Evolutionary conservation across 2,113 vertebrate species (phyloP).

Genomic region (Empidonax alnorum): DNA sequence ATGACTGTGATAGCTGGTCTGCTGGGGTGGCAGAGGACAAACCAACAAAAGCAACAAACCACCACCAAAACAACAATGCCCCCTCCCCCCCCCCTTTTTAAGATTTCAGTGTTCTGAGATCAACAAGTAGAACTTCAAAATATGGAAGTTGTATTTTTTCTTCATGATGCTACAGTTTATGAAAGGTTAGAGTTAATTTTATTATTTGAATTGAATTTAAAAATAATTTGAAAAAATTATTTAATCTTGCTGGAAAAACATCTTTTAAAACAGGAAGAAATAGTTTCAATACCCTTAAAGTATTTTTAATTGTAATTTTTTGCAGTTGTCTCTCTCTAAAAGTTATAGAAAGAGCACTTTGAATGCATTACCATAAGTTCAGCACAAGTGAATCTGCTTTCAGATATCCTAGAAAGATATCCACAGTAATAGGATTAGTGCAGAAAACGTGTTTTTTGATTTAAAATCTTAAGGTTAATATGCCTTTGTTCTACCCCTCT

Average conservation of each 20-base stretch:
- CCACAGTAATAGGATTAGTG: constrained; percentile 29
- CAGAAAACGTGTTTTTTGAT: constrained; percentile 7
- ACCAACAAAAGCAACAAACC: neutral
- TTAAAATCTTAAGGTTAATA: constrained; percentile 38
- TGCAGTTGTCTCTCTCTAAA: neutral
- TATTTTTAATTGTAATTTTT: neutral
- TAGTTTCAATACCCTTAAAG: neutral
- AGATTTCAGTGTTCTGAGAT: neutral
- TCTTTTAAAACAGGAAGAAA: neutral
- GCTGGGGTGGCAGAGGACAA: accelerated
- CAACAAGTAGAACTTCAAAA: neutral
- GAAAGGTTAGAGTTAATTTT: neutral
- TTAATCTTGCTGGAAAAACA: neutral
- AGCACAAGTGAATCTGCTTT: neutral
- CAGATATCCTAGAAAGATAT: neutral
- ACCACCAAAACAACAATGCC: neutral
- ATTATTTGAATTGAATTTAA: neutral
- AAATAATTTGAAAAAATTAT: neutral
- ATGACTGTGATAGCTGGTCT: neutral
- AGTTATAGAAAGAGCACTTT: constrained; percentile 5
- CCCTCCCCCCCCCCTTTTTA: neutral
- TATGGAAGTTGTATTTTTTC: neutral
- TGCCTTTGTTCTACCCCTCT: constrained; percentile 35
- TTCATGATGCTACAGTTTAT: neutral
- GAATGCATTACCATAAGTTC: neutral